phyloP scores from a whole-genome alignment of 2,888 invertebrate species.

The Melanargia galathea region DNA sequence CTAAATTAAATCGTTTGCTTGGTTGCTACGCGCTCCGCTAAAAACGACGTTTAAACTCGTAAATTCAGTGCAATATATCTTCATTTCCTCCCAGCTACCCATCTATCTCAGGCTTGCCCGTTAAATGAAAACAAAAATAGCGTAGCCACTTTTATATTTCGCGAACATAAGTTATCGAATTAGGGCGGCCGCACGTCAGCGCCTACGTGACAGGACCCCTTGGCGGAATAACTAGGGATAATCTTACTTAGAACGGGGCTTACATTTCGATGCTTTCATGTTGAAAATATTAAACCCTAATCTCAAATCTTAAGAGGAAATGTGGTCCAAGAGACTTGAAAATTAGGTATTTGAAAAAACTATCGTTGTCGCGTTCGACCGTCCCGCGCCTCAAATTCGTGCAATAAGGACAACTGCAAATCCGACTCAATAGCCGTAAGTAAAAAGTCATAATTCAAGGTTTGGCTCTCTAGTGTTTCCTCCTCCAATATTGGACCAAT shows the following conservation, averaged over 20 bases:
- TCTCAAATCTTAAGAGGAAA: not conserved
- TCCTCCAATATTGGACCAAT: too few relatives aligned
- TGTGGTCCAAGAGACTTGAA: too few relatives aligned
- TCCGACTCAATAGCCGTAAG: too few relatives aligned
- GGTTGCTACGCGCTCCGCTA: not conserved
- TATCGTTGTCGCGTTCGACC: too few relatives aligned
- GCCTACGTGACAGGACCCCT: conserved; percentile 32
- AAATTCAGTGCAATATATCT: conserved; percentile 30
- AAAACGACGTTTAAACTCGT: not conserved
- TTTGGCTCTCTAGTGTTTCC: too few relatives aligned
- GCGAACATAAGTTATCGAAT: conserved; percentile 34
- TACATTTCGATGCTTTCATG: not conserved
- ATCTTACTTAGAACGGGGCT: conserved; percentile 15
- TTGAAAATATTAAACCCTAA: not conserved
- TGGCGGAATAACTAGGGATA: conserved; percentile 24
- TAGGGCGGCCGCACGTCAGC: conserved; percentile 30
- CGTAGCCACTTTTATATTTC: conserved; percentile 33
- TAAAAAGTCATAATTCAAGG: too few relatives aligned
- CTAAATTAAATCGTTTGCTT: not conserved
- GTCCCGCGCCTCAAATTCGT: too few relatives aligned
- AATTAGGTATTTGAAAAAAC: too few relatives aligned
- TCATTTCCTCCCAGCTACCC: conserved; percentile 31
- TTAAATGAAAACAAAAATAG: conserved; percentile 39
- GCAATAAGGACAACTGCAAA: too few relatives aligned
- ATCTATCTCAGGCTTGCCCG: conserved; percentile 10